Conservation (phyloP, 2,797 vertebrate species). For the Acanthis flammea region DNA sequence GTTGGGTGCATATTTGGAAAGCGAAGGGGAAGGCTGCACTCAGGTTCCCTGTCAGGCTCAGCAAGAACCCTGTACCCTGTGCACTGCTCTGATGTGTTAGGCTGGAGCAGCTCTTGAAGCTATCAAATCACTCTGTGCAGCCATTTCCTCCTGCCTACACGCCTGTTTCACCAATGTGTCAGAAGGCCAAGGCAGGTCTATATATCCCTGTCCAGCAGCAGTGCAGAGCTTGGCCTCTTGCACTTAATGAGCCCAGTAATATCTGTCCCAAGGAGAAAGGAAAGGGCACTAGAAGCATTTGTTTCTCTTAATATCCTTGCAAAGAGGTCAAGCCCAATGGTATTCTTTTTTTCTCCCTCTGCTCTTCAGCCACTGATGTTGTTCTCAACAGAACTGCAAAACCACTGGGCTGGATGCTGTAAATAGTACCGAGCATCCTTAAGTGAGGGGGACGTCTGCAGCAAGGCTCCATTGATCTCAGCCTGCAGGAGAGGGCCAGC, state of each 20-base stretch:
- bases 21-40: neutral
- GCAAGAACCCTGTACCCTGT: neutral
- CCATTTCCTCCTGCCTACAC: neutral
- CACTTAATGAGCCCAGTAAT: neutral
- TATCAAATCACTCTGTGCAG: neutral
- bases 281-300: neutral
- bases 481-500: neutral
- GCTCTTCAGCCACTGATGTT: neutral
- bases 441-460: neutral
- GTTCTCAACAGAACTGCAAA: neutral
- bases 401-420: neutral
- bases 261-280: slow-evolving; percentile 21
- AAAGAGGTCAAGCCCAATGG: neutral
- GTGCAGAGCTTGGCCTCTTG: neutral
- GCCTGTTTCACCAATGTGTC: neutral
- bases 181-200: neutral
- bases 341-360: neutral
- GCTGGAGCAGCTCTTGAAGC: neutral
- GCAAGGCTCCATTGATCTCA: neutral
- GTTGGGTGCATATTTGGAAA: neutral
- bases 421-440: neutral
- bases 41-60: neutral
- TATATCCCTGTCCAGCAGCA: neutral
- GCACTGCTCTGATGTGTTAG: neutral
- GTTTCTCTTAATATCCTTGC: neutral